Evolutionary conservation across 2,888 invertebrate species (phyloP).

Genomic region (Stenolophus ochropezus): DNA sequence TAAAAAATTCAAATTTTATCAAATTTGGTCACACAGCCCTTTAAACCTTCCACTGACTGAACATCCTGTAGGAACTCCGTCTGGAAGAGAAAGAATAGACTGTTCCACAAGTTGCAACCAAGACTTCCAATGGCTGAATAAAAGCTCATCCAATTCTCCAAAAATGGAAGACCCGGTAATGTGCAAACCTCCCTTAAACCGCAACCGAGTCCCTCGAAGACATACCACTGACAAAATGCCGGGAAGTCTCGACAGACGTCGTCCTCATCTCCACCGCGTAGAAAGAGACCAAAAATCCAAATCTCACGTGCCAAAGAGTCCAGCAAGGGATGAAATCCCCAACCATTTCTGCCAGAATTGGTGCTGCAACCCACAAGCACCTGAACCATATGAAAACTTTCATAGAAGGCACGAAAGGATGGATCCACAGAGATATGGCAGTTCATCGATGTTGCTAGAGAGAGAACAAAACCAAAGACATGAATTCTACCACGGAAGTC

Average conservation of each 20-base stretch:
- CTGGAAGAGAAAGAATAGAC: constrained; percentile 3
- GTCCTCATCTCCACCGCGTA: constrained; percentile 74
- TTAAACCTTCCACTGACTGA: constrained; percentile 12
- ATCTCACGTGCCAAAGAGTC: constrained; percentile 74
- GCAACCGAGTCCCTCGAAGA: constrained; percentile 67
- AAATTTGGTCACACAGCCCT: not conserved
- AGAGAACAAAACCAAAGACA: constrained; percentile 51
- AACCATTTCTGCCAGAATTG: constrained; percentile 68
- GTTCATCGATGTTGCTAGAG: constrained; percentile 72
- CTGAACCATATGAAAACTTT: constrained; percentile 75
- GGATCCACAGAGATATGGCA: constrained; percentile 73
- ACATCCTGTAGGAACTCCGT: constrained; percentile 8
- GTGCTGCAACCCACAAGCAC: constrained; percentile 69
- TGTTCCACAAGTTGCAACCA: constrained; percentile 80
- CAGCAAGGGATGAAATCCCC: constrained; percentile 70
- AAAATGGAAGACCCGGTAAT: constrained; percentile 68
- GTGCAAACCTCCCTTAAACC: constrained; percentile 69
- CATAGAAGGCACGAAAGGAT: constrained; percentile 76
- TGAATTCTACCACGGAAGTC: constrained; percentile 68
- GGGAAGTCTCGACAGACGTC: constrained; percentile 77
- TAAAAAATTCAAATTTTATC: too few relatives aligned
- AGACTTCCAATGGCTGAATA: constrained; percentile 82
- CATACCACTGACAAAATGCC: constrained; percentile 70
- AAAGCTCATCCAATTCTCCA: constrained; percentile 65
- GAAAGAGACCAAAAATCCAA: constrained; percentile 81